A percentile compares a stretch with the other conserved stretches of the same genome.
phyloP scores from a whole-genome alignment of 2,888 invertebrate species.

The Idaea straminata region DNA sequence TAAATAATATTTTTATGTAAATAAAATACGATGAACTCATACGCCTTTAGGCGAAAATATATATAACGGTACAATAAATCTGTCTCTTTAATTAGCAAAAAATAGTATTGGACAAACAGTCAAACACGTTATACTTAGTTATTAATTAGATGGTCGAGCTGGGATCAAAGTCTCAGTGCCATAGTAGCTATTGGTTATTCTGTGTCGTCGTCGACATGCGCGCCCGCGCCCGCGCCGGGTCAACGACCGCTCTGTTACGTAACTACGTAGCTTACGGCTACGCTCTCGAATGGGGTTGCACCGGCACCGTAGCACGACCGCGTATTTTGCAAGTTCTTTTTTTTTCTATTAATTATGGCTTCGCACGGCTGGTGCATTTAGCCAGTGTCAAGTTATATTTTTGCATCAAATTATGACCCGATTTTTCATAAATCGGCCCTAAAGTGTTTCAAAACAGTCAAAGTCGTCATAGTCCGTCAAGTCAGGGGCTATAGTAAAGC shows the following conservation, averaged over 20 bases:
- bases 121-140: slow-evolving; percentile 1
- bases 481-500: no score
- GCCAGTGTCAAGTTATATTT: no score
- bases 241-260: slow-evolving; percentile 75
- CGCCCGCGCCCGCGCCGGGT: slow-evolving; percentile 68
- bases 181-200: slow-evolving; percentile 14
- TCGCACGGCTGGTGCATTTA: no score
- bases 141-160: not conserved
- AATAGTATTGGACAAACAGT: slow-evolving; percentile 1
- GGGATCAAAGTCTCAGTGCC: not conserved
- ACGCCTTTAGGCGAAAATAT: not conserved
- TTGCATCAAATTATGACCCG: no score
- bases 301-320: slow-evolving; percentile 39
- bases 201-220: slow-evolving; percentile 60
- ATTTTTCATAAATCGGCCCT: no score
- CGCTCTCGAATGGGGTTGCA: slow-evolving; percentile 39
- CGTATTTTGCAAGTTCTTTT: slow-evolving; percentile 33
- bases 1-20: slow-evolving; percentile 1
- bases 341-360: no score
- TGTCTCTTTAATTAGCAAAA: slow-evolving; percentile 1
- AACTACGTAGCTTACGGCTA: slow-evolving; percentile 72
- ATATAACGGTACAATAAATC: not conserved
- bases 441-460: no score
- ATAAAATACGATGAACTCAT: not conserved
- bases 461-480: no score